Evolutionary conservation across 2,797 vertebrate species (phyloP).

Genomic region (Clarias platycephalus): DNA sequence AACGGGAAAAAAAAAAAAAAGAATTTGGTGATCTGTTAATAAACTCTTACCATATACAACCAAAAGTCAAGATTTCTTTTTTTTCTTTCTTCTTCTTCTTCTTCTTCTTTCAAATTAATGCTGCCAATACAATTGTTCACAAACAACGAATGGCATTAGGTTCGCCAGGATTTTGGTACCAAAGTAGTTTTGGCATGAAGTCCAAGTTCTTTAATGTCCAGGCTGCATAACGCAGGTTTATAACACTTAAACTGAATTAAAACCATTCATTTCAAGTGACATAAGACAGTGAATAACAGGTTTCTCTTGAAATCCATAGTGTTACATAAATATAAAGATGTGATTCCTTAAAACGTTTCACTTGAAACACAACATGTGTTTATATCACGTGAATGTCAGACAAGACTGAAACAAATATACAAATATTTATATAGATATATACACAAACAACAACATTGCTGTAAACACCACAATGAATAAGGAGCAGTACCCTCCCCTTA

Average conservation of each 20-base stretch:
- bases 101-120: not conserved
- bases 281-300: slow-evolving; percentile 26
- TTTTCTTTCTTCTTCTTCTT: not conserved
- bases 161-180: slow-evolving; percentile 39
- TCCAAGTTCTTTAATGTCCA: slow-evolving; percentile 38
- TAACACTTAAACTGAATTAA: slow-evolving; percentile 19
- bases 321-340: slow-evolving; percentile 42
- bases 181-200: slow-evolving; percentile 21
- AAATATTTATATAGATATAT: not conserved
- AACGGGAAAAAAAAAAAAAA: not conserved
- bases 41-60: not conserved
- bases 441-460: slow-evolving; percentile 42
- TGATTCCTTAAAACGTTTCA: slow-evolving; percentile 40
- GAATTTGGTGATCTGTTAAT: slow-evolving; percentile 2
- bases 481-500: slow-evolving; percentile 60
- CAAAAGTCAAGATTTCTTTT: not conserved
- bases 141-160: slow-evolving; percentile 21
- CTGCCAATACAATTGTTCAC: slow-evolving; percentile 29
- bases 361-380: slow-evolving; percentile 24
- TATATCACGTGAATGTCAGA: slow-evolving; percentile 39
- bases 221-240: slow-evolving; percentile 32
- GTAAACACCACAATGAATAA: slow-evolving; percentile 53
- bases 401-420: slow-evolving; percentile 48
- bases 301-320: slow-evolving; percentile 33
- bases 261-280: slow-evolving; percentile 24